Base-by-base conservation (phyloP, 2,113 vertebrate genomes). In the Oophaga pumilio region DNA sequence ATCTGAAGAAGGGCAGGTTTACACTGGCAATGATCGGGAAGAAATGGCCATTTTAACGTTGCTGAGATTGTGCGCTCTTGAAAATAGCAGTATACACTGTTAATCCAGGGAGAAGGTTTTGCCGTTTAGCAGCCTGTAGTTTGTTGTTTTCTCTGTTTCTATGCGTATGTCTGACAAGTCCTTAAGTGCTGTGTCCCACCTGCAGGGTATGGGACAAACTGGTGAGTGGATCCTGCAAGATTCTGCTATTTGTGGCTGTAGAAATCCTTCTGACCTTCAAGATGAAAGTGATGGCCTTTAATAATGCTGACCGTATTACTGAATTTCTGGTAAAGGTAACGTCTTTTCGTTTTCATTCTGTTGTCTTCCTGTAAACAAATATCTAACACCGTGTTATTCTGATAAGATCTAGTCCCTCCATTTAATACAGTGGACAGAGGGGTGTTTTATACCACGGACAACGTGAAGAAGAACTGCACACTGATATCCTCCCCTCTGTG, bases 141-240 rank as follows among this genome's bases (percentile, higher is more conserved):
- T 11, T n/a, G 62, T 14, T 24, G 24, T 66, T 66, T 8, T 66
- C 62, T 66, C 1, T n/a, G 13, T 50, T 50, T 76, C 15, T 76
- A n/a, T 76, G 43, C 73, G 22, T 76, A 20, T 9, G 33, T 33
- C 33, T 33, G 33, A 33, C 33, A 33, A 33, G 4, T 33, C 33
- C 14, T 52, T 12, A 3, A 2, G n/a, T 53, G 18, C 26, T 79
- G 24, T 79, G 52, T 17, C n/a, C 50, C 62, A 4, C 64, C 15
- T 77, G 82, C 82, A 99, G 98, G 92, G 96, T 99, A 85, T 99
- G 98, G 98, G 98, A 99, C 93, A 99, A 99, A 92, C 96, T 99
- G 90, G 95, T 99, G 89, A 99, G 98, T 56, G 98, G 98, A 85
- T 99, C 97, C 87, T 99, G 98, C 93, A 99, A 99, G 93, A 97